Base-by-base conservation (phyloP, 30 jellyfish, hydroid and myxozoan genomes). In the Aurelia aurita region DNA sequence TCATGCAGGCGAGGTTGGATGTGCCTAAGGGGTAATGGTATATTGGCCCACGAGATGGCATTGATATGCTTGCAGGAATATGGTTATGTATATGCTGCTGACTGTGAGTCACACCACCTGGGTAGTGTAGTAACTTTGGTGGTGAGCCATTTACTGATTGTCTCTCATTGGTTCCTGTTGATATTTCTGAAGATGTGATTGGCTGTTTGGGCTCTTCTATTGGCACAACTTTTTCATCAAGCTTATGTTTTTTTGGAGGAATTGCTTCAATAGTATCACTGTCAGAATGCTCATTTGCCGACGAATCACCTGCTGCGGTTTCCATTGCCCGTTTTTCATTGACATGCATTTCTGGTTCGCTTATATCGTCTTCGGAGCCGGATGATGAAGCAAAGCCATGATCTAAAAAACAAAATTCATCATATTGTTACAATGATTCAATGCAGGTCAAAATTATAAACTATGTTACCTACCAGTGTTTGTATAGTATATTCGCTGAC, bases 21-120 rank as follows among this genome's bases (percentile, higher is more conserved):
- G 88, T 29, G 88, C 88, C 44, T 13, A 58, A 69, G 19, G 88
- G 88, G 51, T 21, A 77, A 59, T 77, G 88, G 43, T 58, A 77
- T 45, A 77, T 60, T 14, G 45, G 55, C 18, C 88, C 88, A 27
- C 88, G 62, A 20, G 70, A 54, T 26, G 44, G 79, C 43, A 44
- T 46, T 51, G 21, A 13, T 26, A 35, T 60, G 45, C 59, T 61
- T 13, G 68, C 58, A 7, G 88, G 88, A 11, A 31, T 6, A 22
- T 77, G 79, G 39, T 28, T 77, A 35, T 55, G 53, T 9, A 44
- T 77, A 39, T 12, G 66, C 20, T 71, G 88, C n/a, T 44, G 47
- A 29, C 79, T 31, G 16, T 39, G 16, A 2, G 79, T 21, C 29
- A 28, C 77, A 21, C 70, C 79, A 22, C 22, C 32, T 2, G 57